Evolutionary conservation across 2,113 vertebrate genomes (phyloP).

Genomic region (Cinclus mexicanus): DNA sequence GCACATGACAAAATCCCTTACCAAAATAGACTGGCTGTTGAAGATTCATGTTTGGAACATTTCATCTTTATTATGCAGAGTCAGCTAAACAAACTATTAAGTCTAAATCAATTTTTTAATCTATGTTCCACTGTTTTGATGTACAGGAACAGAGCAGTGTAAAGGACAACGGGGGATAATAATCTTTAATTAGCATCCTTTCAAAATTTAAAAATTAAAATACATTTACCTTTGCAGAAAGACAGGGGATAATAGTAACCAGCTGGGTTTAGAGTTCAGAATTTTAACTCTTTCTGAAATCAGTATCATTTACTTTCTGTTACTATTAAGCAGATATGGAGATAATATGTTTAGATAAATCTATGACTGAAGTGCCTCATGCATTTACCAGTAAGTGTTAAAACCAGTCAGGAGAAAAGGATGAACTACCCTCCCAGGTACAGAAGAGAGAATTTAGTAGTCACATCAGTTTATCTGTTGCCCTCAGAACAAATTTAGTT

Average conservation of each 20-base stretch:
- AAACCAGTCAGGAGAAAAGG: not conserved
- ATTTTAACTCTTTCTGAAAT: not conserved
- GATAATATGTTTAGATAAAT: not conserved
- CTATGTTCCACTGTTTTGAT: not conserved
- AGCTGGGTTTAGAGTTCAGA: not conserved
- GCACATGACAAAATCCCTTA: not conserved
- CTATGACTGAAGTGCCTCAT: not conserved
- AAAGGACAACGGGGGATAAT: not conserved
- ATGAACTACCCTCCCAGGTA: not conserved
- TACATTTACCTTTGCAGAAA: not conserved
- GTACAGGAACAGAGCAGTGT: not conserved
- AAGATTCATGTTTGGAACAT: not conserved
- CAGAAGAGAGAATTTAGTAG: not conserved
- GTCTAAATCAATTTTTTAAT: not conserved
- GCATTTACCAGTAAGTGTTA: not conserved
- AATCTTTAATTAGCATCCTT: not conserved
- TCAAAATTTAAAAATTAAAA: not conserved
- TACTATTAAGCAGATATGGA: not conserved
- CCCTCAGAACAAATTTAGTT: not conserved
- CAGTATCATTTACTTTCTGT: not conserved
- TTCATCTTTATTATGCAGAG: not conserved
- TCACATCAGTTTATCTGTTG: not conserved
- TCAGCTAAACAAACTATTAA: not conserved
- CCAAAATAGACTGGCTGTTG: not conserved
- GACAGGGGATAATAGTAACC: not conserved